These are phyloP conservation scores for Corythoichthys intestinalis DNA, from an alignment of 2,113 vertebrate genomes.

Conservation along the genomic window DNA sequence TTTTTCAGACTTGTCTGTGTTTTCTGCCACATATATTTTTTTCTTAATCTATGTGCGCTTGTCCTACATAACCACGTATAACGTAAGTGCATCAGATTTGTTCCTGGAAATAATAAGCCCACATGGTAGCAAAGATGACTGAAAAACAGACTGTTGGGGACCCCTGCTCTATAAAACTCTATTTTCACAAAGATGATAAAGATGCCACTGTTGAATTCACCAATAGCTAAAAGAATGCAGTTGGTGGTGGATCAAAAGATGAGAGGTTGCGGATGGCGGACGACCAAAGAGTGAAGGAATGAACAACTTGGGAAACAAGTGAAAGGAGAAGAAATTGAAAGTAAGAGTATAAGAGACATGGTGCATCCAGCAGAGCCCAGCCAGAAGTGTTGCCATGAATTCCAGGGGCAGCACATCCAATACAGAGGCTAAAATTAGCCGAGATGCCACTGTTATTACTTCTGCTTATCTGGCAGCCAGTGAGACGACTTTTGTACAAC, in stretches of 20 bases:
- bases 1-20: no score
- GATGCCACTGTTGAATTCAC: conserved; percentile 7
- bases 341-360: conserved; percentile 18
- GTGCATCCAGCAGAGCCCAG: conserved; percentile 53
- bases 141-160: no score
- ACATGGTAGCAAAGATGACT: no score
- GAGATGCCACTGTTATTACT: conserved; percentile 69
- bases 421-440: conserved; percentile 71
- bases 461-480: conserved; percentile 66
- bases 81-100: no score
- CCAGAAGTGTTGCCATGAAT: conserved; percentile 67
- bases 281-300: conserved; percentile 1
- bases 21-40: no score
- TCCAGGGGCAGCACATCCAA: conserved; percentile 64
- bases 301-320: conserved; percentile 1
- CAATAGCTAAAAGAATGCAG: conserved; percentile 6
- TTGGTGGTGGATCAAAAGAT: conserved; percentile 14
- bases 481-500: conserved; percentile 50
- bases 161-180: background rate
- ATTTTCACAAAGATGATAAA: conserved; percentile 15
- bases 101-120: no score
- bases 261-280: conserved; percentile 11
- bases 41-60: no score
- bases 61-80: no score
- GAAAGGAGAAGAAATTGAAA: conserved; percentile 7